Conservation (phyloP, 2,113 vertebrate genomes). For the Ginglymostoma cirratum region DNA sequence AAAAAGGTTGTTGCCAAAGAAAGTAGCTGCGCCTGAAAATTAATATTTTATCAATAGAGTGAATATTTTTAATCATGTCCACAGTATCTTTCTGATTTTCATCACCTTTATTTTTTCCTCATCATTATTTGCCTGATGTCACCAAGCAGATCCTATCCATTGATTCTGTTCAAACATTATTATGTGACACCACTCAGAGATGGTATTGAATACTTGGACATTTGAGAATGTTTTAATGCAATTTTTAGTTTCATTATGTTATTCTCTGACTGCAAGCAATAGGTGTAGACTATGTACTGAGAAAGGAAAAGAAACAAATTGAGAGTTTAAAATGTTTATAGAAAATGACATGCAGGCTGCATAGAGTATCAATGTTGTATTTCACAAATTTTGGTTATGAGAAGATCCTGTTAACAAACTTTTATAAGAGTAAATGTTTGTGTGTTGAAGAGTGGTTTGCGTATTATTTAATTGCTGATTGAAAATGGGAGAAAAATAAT, state of each 20-base stretch:
- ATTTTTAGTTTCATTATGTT: not conserved
- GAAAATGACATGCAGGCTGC: not conserved
- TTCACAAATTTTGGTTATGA: not conserved
- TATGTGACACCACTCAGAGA: not conserved
- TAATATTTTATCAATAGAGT: not conserved
- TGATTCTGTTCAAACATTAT: not conserved
- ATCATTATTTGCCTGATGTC: not conserved
- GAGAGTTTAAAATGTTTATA: not conserved
- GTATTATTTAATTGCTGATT: not conserved
- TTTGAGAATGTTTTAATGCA: not conserved
- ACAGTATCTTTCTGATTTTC: not conserved
- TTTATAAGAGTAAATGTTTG: not conserved
- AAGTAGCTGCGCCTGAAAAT: not conserved
- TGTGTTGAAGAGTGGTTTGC: not conserved
- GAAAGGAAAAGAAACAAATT: not conserved
- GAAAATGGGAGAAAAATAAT: not conserved
- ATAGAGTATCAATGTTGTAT: not conserved
- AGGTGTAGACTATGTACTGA: not conserved
- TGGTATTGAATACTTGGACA: not conserved
- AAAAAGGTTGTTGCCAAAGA: not conserved
- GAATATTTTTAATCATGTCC: not conserved
- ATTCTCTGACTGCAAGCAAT: not conserved
- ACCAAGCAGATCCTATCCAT: not conserved
- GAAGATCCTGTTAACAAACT: not conserved
- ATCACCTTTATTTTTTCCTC: not conserved